Conservation (phyloP, 2,888 invertebrate genomes). For the Parascotia fuliginaria region DNA sequence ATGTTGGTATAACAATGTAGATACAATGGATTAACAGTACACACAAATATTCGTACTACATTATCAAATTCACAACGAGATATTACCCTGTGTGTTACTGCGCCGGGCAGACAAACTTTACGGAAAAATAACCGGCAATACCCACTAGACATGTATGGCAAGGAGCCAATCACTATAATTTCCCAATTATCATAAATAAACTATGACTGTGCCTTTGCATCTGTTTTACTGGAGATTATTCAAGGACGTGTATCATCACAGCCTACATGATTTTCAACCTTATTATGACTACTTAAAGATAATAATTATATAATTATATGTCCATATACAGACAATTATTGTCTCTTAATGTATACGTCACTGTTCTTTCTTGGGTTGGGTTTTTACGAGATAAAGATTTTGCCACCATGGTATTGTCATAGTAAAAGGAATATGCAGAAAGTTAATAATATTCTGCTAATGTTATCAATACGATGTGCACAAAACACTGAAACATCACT, state of each 20-base stretch:
- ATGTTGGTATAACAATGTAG: no score
- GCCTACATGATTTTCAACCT: conserved; percentile 5
- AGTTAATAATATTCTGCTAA: no score
- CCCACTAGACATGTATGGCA: conserved; percentile 2
- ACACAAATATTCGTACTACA: no score
- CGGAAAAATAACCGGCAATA: conserved; percentile 20
- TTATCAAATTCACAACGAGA: no score
- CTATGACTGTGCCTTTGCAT: conserved; percentile 37
- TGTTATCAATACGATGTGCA: no score
- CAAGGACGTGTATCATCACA: conserved; percentile 22
- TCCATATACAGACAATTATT: no score
- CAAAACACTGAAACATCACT: no score
- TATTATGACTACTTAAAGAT: not conserved
- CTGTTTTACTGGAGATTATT: conserved; percentile 24
- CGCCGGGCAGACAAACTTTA: conserved; percentile 5
- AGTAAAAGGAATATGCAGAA: conserved; percentile 14
- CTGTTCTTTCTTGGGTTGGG: conserved; percentile 37
- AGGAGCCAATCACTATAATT: conserved; percentile 18
- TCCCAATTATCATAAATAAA: conserved; percentile 40
- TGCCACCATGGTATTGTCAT: conserved; percentile 9
- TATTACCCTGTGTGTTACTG: no score
- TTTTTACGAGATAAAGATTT: conserved; percentile 21
- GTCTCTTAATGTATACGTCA: conserved; percentile 33
- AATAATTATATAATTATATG: not conserved
- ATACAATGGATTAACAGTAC: no score